Evolutionary conservation across 2,113 vertebrate species (phyloP).

Genomic region (Phrynosoma platyrhinos): DNA sequence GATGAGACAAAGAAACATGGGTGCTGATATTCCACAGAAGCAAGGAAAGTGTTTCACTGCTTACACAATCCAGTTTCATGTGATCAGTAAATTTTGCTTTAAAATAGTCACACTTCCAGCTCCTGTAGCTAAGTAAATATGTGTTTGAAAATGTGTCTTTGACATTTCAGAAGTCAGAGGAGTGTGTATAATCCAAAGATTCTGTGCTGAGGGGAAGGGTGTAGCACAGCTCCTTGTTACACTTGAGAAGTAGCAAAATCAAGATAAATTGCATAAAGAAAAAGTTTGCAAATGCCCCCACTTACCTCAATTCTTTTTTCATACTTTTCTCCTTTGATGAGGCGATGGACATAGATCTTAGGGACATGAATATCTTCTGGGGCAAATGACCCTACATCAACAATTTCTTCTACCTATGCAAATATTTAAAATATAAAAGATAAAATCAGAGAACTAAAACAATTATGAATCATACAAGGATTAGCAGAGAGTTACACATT

Average conservation of each 20-base stretch:
- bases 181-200: no score
- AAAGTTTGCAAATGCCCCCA: not conserved
- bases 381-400: constrained; percentile 91
- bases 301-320: constrained; percentile 97
- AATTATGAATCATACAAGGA: not conserved
- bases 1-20: not conserved
- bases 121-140: not conserved
- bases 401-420: constrained; percentile 95
- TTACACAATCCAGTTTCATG: not conserved
- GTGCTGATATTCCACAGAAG: no score
- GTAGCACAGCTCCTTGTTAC: not conserved
- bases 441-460: not conserved
- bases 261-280: not conserved
- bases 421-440: not conserved
- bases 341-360: constrained; percentile 93
- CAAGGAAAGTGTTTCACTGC: not conserved
- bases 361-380: constrained; percentile 96
- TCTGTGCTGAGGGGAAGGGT: no score
- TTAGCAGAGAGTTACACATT: not conserved
- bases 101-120: not conserved
- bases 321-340: constrained; percentile 87
- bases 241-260: not conserved
- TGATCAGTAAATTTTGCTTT: not conserved
- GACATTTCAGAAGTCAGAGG: not conserved
- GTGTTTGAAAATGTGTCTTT: not conserved